Conservation (phyloP, 2,113 vertebrate genomes). For the Siphamia tubifer region DNA sequence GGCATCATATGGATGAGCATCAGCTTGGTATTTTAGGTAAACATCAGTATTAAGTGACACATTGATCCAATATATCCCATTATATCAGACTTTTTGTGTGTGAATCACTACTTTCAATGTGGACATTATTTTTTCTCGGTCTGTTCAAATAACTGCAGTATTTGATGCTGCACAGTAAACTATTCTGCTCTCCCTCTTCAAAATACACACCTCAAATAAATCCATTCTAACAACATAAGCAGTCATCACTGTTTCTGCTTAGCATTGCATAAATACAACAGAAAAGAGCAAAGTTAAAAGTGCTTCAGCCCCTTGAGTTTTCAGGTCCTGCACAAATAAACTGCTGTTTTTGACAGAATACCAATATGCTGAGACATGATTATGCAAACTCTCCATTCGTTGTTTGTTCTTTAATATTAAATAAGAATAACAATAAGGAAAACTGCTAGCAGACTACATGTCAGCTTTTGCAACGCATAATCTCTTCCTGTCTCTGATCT, state of each 20-base stretch:
- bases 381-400: neutral
- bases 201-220: neutral
- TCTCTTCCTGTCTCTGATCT: neutral
- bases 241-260: conserved; percentile 1
- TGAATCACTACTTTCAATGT: neutral
- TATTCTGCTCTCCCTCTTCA: neutral
- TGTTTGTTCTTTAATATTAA: neutral
- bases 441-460: neutral
- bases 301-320: neutral
- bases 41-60: neutral
- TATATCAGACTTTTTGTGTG: neutral
- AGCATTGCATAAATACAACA: neutral
- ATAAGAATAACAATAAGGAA: conserved; percentile 4
- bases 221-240: neutral
- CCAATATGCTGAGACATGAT: neutral
- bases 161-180: neutral
- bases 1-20: neutral
- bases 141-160: neutral
- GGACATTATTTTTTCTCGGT: neutral
- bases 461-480: neutral
- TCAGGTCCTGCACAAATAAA: neutral
- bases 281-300: neutral
- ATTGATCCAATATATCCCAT: neutral
- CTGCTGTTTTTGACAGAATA: conserved; percentile 4
- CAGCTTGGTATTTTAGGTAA: neutral